Percentiles rank a stretch among this genome's conserved stretches.
phyloP scores from a whole-genome alignment of 2,113 vertebrate genomes.

The Corvus hawaiiensis region DNA sequence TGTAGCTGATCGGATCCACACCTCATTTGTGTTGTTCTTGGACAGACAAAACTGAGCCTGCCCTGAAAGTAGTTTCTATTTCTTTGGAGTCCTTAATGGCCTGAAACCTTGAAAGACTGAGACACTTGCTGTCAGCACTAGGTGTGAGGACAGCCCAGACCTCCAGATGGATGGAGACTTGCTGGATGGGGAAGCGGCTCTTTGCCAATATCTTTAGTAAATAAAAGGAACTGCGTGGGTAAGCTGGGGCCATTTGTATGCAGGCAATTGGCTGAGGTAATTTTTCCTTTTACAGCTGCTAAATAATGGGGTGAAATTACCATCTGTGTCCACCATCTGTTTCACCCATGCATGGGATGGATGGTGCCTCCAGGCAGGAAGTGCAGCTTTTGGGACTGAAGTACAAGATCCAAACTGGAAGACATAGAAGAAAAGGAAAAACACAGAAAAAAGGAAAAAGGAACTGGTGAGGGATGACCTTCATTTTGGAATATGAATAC shows the following conservation, averaged over 20 bases:
- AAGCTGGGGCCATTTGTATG: neutral
- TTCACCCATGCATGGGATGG: neutral
- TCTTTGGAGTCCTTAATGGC: neutral
- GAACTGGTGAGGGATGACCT: neutral
- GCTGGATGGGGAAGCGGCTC: neutral
- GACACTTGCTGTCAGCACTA: neutral
- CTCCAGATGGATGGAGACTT: neutral
- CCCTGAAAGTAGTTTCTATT: neutral
- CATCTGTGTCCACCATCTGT: neutral
- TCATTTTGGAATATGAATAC: neutral
- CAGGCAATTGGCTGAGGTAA: neutral
- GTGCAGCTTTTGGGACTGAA: neutral
- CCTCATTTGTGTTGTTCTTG: constrained; percentile 10
- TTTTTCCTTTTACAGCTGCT: constrained; percentile 3
- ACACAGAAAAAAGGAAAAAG: neutral
- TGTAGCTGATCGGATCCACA: neutral
- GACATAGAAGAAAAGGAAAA: neutral
- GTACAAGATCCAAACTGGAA: neutral
- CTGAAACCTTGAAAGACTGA: neutral
- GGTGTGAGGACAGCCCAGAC: neutral
- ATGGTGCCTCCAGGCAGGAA: neutral
- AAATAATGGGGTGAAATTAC: neutral
- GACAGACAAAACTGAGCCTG: neutral
- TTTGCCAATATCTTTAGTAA: neutral
- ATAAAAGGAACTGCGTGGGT: neutral